A percentile compares a stretch with the other conserved stretches of the same genome.
These are phyloP conservation scores for Notamacropus eugenii DNA, from an alignment of 2,797 vertebrate genomes.

Conservation along the genomic window DNA sequence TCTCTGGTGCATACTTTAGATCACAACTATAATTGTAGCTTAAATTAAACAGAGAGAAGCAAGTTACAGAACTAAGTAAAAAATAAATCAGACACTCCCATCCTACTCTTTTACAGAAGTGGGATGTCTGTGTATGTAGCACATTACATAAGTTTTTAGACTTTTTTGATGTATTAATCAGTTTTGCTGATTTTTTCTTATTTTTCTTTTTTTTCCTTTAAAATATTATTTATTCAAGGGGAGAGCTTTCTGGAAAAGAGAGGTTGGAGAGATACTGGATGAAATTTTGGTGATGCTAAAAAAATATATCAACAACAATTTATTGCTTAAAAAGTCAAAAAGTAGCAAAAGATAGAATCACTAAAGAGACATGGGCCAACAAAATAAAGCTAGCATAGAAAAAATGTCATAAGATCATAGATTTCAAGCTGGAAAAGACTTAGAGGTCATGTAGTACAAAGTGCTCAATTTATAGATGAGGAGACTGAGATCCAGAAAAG, in stretches of 20 bases:
- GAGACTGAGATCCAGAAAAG: not conserved
- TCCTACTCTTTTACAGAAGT: not conserved
- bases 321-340: not conserved
- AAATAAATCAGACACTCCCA: not conserved
- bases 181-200: not conserved
- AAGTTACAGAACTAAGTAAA: not conserved
- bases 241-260: not conserved
- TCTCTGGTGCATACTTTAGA: not conserved
- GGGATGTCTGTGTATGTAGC: not conserved
- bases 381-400: not conserved
- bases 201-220: not conserved
- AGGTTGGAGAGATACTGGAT: not conserved
- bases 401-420: not conserved
- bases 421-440: not conserved
- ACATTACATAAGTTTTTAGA: not conserved
- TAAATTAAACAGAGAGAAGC: not conserved
- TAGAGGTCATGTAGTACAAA: not conserved
- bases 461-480: not conserved
- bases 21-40: not conserved
- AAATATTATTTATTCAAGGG: not conserved
- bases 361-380: not conserved
- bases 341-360: not conserved
- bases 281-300: not conserved
- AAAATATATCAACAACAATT: not conserved
- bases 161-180: not conserved